Evolutionary conservation across 2,113 vertebrate genomes (phyloP), one percentile per base, ranked within the genome.

Genomic region (Dipodomys spectabilis): DNA sequence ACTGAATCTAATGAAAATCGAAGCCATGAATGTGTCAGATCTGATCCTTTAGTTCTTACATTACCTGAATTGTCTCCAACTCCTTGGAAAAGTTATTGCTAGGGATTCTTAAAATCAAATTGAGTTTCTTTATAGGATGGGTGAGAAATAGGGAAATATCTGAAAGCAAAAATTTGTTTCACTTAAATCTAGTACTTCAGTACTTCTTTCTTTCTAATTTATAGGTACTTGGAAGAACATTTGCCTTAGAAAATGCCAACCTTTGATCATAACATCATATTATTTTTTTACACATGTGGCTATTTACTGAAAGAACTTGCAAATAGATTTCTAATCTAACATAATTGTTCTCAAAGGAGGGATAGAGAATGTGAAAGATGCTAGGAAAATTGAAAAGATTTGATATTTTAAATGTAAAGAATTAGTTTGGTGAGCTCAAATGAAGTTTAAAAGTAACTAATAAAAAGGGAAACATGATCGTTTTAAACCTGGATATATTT

Each of bases 1-100:
- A 94, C 94, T 96, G 90, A 92, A 96, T 84, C 95, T 98, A 97
- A 98, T 97, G 96, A 97, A 98, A 97, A 97, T 93, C 0, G 0
- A 97, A 97, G 84, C 64, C 93, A 96, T 95, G 95, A 98, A 97
- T 69, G 89, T 95, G 93, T 95, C 95, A 96, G 83, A 72, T 88
- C 83, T 82, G 72, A 96, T 97, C 60, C 74, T 94, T 96, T 92
- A 82, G 39, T 94, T 86, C 72, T 96, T 97, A 92, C 16, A 96
- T 97, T 95, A 96, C 74, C 95, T 27, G 89, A 92, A 60, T 22
- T 3, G 95, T 90, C 94, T 96, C 84, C 64, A 90, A 53, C 2
- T 69, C 32, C 67, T 92, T 83, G 18, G 39, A 90, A 93, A 28
- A 78, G 27, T 39, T 16, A 88, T 86, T 92, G 64, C 44, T 30